Conservation (phyloP, 2,888 invertebrate species). For the Synanthedon myopaeformis region DNA sequence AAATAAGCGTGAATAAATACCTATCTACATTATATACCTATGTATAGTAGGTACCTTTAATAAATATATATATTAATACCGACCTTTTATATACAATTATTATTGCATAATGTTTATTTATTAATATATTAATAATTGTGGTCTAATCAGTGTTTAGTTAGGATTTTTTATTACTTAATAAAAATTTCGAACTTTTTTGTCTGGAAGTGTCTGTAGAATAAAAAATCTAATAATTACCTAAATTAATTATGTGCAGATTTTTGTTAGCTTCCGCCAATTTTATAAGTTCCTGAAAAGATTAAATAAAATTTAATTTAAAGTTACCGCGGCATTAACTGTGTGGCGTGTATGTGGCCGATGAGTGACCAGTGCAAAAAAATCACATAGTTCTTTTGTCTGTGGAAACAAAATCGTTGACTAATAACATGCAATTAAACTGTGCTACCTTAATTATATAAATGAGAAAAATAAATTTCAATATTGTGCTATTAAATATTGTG, state of each 20-base stretch:
- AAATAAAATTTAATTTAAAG: slow-evolving; percentile 3
- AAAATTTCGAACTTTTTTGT: not conserved
- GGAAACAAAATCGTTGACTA: too few species aligned
- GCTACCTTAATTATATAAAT: too few species aligned
- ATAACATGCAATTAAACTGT: too few species aligned
- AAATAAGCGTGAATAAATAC: too few species aligned
- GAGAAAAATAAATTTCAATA: too few species aligned
- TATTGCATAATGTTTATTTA: not conserved
- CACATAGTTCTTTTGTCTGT: too few species aligned
- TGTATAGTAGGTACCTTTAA: too few species aligned
- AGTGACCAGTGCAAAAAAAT: not conserved
- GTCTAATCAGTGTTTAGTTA: not conserved
- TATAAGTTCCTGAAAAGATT: slow-evolving; percentile 75
- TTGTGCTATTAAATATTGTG: too few species aligned
- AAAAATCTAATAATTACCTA: slow-evolving; percentile 68
- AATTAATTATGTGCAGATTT: slow-evolving; percentile 76
- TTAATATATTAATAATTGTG: not conserved
- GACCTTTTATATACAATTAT: not conserved
- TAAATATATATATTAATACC: too few species aligned
- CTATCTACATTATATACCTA: too few species aligned
- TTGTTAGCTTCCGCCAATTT: slow-evolving; percentile 70
- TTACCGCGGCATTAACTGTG: not conserved
- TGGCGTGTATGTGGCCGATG: not conserved
- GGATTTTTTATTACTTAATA: not conserved
- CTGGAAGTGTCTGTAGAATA: not conserved